phyloP scores from a whole-genome alignment of 2,888 invertebrate species.

The Ochlodes sylvanus region DNA sequence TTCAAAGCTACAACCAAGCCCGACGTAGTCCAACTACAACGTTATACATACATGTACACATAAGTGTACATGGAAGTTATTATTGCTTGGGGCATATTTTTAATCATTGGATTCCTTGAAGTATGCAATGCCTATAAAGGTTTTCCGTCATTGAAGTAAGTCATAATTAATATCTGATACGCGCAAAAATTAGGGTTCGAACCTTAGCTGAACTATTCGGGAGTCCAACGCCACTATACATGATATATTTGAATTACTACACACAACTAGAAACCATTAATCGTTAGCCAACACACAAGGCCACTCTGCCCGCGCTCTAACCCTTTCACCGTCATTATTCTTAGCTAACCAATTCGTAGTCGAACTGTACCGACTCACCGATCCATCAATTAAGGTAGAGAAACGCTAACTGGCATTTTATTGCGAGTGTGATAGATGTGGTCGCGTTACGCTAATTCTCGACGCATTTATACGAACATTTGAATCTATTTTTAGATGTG shows the following conservation, averaged over 20 bases:
- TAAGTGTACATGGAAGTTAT: no score
- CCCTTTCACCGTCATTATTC: constrained; percentile 36
- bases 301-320: constrained; percentile 19
- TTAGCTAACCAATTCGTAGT: constrained; percentile 33
- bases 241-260: neutral
- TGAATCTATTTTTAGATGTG: neutral
- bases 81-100: no score
- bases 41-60: no score
- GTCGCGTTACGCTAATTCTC: neutral
- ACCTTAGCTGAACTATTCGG: no score
- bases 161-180: no score
- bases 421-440: constrained; percentile 34
- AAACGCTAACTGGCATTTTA: constrained; percentile 42
- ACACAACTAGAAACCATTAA: constrained; percentile 1
- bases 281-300: constrained; percentile 17
- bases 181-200: no score
- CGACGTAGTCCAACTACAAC: no score
- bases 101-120: no score
- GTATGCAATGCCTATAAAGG: no score
- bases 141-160: no score
- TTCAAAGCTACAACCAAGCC: no score
- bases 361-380: constrained; percentile 30
- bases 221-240: no score
- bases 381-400: constrained; percentile 44
- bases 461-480: neutral